Conservation (phyloP, 1,140 invertebrate genomes). For the Cephus cinctus region DNA sequence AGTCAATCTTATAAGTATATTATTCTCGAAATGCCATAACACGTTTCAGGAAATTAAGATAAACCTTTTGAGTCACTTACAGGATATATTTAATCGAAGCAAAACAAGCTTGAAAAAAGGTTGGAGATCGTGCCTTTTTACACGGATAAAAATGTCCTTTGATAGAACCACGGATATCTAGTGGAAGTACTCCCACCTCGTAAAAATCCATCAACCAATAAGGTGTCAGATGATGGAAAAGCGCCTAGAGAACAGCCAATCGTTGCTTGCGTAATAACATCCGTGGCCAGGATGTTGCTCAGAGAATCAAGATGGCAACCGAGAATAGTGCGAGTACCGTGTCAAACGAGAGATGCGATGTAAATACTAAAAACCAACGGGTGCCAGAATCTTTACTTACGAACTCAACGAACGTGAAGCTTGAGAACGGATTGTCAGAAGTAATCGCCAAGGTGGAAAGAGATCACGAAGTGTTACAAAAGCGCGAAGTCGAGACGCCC, state of each 20-base stretch:
- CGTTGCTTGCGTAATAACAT: constrained; percentile 25
- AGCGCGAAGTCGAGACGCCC: constrained; percentile 20
- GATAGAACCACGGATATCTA: constrained; percentile 19
- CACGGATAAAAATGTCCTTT: constrained; percentile 23
- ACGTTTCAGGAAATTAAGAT: too few species aligned
- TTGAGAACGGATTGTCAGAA: constrained; percentile 12
- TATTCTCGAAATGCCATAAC: too few species aligned
- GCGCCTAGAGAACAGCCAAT: constrained; percentile 23
- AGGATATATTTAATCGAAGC: too few species aligned
- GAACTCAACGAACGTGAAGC: constrained; percentile 12
- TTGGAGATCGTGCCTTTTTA: too few species aligned
- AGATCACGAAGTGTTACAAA: constrained; percentile 17
- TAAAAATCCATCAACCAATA: constrained; percentile 15
- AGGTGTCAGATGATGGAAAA: constrained; percentile 12
- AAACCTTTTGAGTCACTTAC: too few species aligned
- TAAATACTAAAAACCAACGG: constrained; percentile 46
- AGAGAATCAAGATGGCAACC: constrained; percentile 58
- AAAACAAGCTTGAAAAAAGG: too few species aligned
- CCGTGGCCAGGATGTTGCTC: constrained; percentile 27
- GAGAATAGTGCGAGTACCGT: constrained; percentile 49
- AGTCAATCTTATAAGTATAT: too few species aligned
- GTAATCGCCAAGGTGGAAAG: constrained; percentile 18
- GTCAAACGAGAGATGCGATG: constrained; percentile 51
- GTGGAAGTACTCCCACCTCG: constrained; percentile 19
- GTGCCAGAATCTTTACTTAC: constrained; percentile 18